These are phyloP conservation scores for Macrobrachium rosenbergii DNA, from an alignment of 1,140 invertebrate species.

Conservation along the genomic window DNA sequence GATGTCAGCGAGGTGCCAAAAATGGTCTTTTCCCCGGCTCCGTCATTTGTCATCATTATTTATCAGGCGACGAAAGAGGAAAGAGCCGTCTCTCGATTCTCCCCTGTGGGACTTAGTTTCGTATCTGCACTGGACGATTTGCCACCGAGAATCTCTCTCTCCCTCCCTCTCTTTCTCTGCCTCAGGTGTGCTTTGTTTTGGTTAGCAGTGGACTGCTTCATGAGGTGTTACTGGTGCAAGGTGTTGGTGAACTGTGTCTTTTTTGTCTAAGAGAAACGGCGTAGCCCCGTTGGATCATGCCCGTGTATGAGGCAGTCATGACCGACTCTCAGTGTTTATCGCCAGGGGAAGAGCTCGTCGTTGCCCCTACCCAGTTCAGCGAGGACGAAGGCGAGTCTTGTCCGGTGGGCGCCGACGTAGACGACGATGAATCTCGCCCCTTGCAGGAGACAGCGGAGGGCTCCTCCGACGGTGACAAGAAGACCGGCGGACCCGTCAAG, in stretches of 20 bases:
- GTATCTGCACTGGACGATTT: constrained; percentile 9
- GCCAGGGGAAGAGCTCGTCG: constrained; percentile 19
- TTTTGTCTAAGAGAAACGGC: no score
- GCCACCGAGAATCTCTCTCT: not conserved
- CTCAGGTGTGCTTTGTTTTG: no score
- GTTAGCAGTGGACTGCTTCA: no score
- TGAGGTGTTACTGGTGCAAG: not conserved
- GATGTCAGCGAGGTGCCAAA: constrained; percentile 28
- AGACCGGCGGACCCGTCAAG: constrained; percentile 79
- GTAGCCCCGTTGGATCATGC: constrained; percentile 28
- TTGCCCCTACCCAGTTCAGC: constrained; percentile 22
- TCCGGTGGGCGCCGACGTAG: constrained; percentile 45
- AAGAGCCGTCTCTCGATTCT: constrained; percentile 15
- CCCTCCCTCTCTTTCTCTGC: no score
- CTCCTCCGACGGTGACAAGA: constrained; percentile 60
- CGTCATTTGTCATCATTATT: constrained; percentile 60
- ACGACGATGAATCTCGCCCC: constrained; percentile 30
- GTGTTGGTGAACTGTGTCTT: not conserved
- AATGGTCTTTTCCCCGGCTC: constrained; percentile 47
- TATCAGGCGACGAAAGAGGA: constrained; percentile 33
- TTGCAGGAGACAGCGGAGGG: constrained; percentile 20
- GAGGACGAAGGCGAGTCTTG: constrained; percentile 39
- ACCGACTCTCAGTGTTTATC: constrained; percentile 30
- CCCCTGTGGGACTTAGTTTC: not conserved
- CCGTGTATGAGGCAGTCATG: constrained; percentile 56